Evolutionary conservation across 2,888 invertebrate species (phyloP).

Genomic region (Spisula solida): DNA sequence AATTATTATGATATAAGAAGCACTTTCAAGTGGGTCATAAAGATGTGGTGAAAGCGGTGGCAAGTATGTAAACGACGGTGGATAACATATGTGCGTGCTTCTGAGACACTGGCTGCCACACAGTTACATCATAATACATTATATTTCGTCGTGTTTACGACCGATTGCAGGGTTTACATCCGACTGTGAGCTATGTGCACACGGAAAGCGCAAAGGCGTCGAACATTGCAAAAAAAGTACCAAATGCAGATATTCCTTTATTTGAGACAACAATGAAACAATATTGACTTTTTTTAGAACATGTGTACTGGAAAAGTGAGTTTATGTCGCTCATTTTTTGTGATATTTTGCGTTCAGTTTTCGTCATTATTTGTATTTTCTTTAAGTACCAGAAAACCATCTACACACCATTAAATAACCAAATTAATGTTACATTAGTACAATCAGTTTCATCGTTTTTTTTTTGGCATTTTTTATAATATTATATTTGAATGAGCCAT

Average conservation of each 20-base stretch:
- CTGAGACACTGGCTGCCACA: not conserved
- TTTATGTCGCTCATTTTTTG: no score
- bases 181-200: not conserved
- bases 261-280: not conserved
- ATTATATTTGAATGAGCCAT: no score
- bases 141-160: not conserved
- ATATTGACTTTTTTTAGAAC: no score
- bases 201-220: not conserved
- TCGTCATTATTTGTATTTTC: no score
- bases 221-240: not conserved
- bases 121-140: not conserved
- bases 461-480: no score
- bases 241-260: not conserved
- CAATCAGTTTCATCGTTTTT: no score
- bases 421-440: no score
- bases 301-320: no score
- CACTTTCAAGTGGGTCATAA: slow-evolving; percentile 19
- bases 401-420: no score
- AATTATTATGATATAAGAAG: slow-evolving; percentile 20
- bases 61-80: not conserved
- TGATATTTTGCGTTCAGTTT: no score
- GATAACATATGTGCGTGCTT: slow-evolving; percentile 3
- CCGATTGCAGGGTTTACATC: not conserved
- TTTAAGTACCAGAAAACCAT: no score
- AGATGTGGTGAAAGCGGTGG: not conserved